Evolutionary conservation across 2,113 vertebrate genomes (phyloP), one percentile per base, ranked within the genome.

Genomic region (Cebidichthys violaceus): DNA sequence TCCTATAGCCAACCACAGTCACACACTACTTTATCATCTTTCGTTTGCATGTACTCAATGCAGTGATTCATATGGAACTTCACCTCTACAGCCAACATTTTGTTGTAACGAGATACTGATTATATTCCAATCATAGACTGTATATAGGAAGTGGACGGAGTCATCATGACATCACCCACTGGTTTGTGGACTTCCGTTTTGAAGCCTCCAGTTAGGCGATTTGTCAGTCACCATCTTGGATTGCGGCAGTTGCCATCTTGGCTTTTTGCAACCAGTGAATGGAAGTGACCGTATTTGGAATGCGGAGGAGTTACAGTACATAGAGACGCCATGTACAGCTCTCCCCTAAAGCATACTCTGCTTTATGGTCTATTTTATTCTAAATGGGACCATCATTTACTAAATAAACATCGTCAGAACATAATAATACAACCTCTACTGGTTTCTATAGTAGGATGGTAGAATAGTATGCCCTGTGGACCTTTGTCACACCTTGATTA

Each of bases 391-490:
- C 13, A 29, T 14, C 54, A 27, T 15, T 59, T 29, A 13, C 55
- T 59, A 15, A 29, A 57, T 6, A 57, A 29, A 59, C 55, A 15
- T 59, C 55, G 55, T 59, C 55, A 15, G 55, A 29, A 59, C 13
- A 24, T 5, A 14, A 27, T 24, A 22, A 22, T 20, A 39, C 33
- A 66, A 27, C n/a, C 45, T 50, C 37, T 1, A 8, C 22, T 65
- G 31, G 15, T 41, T 39, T 80, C 47, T 41, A 14, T 9, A 7
- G 45, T 14, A 39, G 0, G 3, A 39, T 55, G 22, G 43, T 39
- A 9, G 15, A 43, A 33, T 74, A 67, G 79, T 41, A 43, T 59
- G 24, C 14, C 61, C 45, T 9, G 31, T 59, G 59, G 70, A 75
- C 14, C 39, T 55, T 66, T 70, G 54, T 66, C 54, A 81, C 14